phyloP scores from a whole-genome alignment of 1,140 invertebrate species.

The Heliconius congener region DNA sequence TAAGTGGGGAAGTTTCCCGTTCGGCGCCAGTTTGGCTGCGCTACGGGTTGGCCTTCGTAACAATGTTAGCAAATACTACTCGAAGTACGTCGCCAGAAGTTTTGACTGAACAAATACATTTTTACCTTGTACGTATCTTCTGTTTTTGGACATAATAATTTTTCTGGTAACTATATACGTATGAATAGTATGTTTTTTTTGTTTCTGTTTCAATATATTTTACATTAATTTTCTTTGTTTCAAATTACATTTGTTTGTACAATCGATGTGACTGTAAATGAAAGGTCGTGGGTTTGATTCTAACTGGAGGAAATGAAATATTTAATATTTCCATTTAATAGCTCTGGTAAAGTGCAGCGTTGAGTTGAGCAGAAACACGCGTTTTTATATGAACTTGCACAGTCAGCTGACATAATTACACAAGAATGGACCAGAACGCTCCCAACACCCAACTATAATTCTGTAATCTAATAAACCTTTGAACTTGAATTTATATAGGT shows the following conservation, averaged over 20 bases:
- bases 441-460: background rate
- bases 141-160: background rate
- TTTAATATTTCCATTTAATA: too few species aligned
- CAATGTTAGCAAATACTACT: conserved; percentile 21
- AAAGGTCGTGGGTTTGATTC: too few species aligned
- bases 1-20: conserved; percentile 53
- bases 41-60: conserved; percentile 21
- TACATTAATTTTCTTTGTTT: too few species aligned
- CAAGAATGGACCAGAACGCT: background rate
- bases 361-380: too few species aligned
- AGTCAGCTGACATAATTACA: background rate
- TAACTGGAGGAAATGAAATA: too few species aligned
- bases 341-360: too few species aligned
- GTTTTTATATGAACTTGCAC: background rate
- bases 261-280: too few species aligned
- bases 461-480: background rate
- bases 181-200: too few species aligned
- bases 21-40: conserved; percentile 51
- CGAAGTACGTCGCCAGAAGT: conserved; percentile 23
- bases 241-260: too few species aligned
- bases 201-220: too few species aligned
- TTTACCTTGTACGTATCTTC: background rate
- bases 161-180: too few species aligned
- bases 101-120: conserved; percentile 8
- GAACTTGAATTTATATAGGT: background rate